Evolutionary conservation across 1,140 invertebrate species (phyloP).

Genomic region (Ditylenchus dipsaci): DNA sequence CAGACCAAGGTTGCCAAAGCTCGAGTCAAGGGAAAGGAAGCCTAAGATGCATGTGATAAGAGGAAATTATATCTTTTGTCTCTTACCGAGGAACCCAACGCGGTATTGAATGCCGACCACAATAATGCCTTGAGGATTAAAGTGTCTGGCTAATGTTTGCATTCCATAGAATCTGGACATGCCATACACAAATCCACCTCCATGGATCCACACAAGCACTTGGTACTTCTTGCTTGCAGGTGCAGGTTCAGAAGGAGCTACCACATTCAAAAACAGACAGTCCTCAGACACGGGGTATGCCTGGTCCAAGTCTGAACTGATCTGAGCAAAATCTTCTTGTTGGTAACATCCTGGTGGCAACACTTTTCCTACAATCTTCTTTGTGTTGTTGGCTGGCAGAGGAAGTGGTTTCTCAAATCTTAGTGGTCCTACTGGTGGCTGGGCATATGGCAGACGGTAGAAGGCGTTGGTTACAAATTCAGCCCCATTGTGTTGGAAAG

Average conservation of each 20-base stretch:
- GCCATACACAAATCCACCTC: slow-evolving; percentile 19
- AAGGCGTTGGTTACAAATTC: not conserved
- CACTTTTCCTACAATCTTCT: not conserved
- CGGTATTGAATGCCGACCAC: slow-evolving; percentile 88
- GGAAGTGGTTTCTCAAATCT: not conserved
- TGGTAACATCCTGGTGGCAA: not conserved
- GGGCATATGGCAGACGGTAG: not conserved
- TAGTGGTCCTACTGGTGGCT: not conserved
- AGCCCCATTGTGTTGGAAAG: not conserved
- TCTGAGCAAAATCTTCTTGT: not conserved
- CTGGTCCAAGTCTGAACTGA: not conserved
- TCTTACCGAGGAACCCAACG: slow-evolving; percentile 83
- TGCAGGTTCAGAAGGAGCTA: slow-evolving; percentile 1
- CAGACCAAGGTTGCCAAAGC: slow-evolving; percentile 62
- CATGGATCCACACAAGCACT: slow-evolving; percentile 12
- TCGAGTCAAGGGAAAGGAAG: not conserved
- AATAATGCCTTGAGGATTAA: slow-evolving; percentile 64
- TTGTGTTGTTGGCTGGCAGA: not conserved
- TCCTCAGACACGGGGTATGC: slow-evolving; percentile 3
- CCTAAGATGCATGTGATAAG: too few relatives aligned
- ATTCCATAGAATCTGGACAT: not conserved
- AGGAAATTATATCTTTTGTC: too few relatives aligned
- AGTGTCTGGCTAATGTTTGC: slow-evolving; percentile 32
- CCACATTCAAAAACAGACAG: slow-evolving; percentile 24
- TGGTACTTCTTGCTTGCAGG: not conserved